Conservation (phyloP, 2,113 vertebrate species). For the Pelecanus crispus region DNA sequence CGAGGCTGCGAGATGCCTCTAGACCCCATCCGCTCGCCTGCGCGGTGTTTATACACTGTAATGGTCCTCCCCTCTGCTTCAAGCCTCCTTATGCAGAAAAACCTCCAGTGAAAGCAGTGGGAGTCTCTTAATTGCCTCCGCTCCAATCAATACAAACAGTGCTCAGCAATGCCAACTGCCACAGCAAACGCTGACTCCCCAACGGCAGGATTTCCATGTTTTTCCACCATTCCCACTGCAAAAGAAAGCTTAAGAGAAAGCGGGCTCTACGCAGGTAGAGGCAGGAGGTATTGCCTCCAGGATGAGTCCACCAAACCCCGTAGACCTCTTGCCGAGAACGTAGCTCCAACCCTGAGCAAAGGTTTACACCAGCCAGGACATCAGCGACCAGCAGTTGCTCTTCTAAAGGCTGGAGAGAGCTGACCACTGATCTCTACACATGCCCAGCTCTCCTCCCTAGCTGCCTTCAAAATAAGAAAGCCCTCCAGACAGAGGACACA, state of each 20-base stretch:
- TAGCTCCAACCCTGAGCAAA: background rate
- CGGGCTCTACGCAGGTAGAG: accelerated
- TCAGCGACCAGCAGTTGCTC: background rate
- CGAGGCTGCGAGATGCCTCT: background rate
- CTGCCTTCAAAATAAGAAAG: background rate
- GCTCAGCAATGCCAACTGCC: background rate
- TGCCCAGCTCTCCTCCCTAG: background rate
- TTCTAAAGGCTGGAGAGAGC: background rate
- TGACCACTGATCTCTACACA: accelerated
- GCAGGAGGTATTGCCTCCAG: background rate
- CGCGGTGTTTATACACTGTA: background rate
- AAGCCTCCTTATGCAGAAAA: constrained; percentile 27
- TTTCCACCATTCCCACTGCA: background rate
- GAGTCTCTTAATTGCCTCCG: constrained; percentile 35
- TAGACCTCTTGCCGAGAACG: background rate
- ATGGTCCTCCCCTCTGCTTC: constrained; percentile 32
- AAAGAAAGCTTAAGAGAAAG: background rate
- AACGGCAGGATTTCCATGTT: accelerated
- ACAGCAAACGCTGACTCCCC: background rate
- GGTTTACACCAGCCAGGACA: background rate
- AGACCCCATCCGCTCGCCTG: background rate
- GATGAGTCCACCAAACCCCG: background rate
- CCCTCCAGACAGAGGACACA: background rate
- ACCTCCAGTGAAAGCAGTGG: constrained; percentile 32
- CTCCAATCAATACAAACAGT: constrained; percentile 40